phyloP scores from a whole-genome alignment of 2,888 invertebrate genomes.

The Frankliniella intonsa region DNA sequence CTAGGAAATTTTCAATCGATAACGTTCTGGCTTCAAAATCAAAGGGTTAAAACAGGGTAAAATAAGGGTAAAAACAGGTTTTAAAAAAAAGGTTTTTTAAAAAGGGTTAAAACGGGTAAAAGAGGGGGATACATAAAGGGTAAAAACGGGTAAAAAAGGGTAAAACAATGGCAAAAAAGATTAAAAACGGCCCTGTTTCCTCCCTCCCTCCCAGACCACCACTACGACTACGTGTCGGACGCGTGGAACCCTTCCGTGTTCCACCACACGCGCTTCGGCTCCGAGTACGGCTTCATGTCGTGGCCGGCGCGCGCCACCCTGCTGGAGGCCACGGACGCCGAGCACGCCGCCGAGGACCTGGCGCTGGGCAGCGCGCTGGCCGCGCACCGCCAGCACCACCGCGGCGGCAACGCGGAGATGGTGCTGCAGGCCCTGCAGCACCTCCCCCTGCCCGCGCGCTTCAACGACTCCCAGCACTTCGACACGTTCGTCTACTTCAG shows the following conservation, averaged over 20 bases:
- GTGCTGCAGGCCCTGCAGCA: conserved; percentile 58
- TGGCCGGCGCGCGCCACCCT: conserved; percentile 70
- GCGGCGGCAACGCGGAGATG: conserved; percentile 63
- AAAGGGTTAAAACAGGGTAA: too few relatives aligned
- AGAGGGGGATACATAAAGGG: background rate
- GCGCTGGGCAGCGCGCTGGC: conserved; percentile 56
- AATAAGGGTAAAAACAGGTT: too few relatives aligned
- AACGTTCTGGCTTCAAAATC: background rate
- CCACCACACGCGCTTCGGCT: conserved; percentile 79
- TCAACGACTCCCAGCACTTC: conserved; percentile 54
- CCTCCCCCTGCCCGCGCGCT: conserved; percentile 55
- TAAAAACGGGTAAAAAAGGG: background rate
- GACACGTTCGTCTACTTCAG: conserved; percentile 73
- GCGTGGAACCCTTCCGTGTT: conserved; percentile 75
- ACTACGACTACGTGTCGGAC: conserved; percentile 78
- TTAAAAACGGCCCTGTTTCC: too few relatives aligned
- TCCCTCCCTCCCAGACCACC: conserved; percentile 62
- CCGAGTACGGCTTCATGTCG: conserved; percentile 95
- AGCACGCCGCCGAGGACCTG: conserved; percentile 49
- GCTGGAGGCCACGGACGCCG: conserved; percentile 53
- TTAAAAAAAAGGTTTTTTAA: too few relatives aligned
- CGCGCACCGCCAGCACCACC: conserved; percentile 81
- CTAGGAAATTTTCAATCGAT: background rate
- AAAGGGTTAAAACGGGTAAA: too few relatives aligned
- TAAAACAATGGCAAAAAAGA: too few relatives aligned